A percentile compares a stretch with the other conserved stretches of the same genome.
phyloP scores from a whole-genome alignment of 2,113 vertebrate species.

The Dicentrarchus labrax region DNA sequence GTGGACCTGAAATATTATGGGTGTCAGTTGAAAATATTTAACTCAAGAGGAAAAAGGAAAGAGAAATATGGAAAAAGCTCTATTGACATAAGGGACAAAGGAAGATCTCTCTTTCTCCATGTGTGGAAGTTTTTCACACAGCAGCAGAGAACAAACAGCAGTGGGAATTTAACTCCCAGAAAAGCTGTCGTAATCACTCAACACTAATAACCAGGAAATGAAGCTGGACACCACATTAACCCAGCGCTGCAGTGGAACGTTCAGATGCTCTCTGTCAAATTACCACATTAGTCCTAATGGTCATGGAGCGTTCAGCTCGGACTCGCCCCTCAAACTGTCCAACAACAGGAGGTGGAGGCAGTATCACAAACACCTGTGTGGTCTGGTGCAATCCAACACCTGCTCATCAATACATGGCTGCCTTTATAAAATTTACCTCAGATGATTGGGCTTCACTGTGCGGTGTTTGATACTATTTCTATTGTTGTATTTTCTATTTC shows the following conservation, averaged over 20 bases:
- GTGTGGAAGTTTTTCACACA: background rate
- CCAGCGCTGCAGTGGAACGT: slow-evolving; percentile 35
- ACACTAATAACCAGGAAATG: slow-evolving; percentile 70
- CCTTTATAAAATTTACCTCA: background rate
- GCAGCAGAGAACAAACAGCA: slow-evolving; percentile 36
- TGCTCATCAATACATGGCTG: background rate
- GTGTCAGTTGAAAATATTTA: too few relatives aligned
- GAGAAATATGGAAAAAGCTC: background rate
- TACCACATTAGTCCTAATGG: slow-evolving; percentile 50
- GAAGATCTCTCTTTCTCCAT: background rate
- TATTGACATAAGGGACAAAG: background rate
- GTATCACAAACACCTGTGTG: background rate
- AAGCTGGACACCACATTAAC: slow-evolving; percentile 63
- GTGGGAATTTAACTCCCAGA: slow-evolving; percentile 57
- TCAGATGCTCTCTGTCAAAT: slow-evolving; percentile 56
- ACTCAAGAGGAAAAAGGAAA: background rate
- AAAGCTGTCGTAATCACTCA: slow-evolving; percentile 60
- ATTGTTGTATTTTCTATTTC: too few relatives aligned
- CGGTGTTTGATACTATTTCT: too few relatives aligned
- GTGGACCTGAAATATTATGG: too few relatives aligned
- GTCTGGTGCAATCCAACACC: background rate
- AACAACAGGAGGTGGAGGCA: background rate
- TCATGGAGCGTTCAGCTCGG: background rate
- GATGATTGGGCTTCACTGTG: background rate
- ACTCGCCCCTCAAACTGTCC: slow-evolving; percentile 19